These are phyloP conservation scores for Spilogale gracilis DNA, from an alignment of 2,113 vertebrate species.

Conservation along the genomic window DNA sequence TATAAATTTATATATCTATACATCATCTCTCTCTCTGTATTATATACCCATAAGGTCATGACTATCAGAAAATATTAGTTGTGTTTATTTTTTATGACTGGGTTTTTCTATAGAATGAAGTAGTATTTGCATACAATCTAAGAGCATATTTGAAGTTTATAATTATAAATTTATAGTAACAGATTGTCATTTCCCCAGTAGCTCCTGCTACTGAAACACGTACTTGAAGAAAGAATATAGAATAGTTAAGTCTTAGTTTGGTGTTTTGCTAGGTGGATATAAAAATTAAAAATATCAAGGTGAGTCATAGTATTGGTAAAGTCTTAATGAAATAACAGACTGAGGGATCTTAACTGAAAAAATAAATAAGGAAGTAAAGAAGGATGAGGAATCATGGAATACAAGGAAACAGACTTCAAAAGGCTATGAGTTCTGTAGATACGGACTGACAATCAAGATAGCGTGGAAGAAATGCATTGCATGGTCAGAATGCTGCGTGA, in stretches of 20 bases:
- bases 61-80: not conserved
- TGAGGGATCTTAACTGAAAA: not conserved
- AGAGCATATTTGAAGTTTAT: not conserved
- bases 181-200: not conserved
- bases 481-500: not conserved
- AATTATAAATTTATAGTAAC: not conserved
- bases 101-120: not conserved
- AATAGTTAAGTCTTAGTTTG: not conserved
- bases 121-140: not conserved
- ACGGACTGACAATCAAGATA: not conserved
- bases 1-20: not conserved
- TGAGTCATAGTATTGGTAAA: not conserved
- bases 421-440: not conserved
- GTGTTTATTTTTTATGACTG: not conserved
- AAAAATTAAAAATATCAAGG: not conserved
- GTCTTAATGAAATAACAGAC: not conserved
- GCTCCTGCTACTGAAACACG: not conserved
- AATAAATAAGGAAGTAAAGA: not conserved
- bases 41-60: not conserved
- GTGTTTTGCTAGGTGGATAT: not conserved
- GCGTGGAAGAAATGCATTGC: not conserved
- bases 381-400: not conserved
- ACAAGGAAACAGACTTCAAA: not conserved
- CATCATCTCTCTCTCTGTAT: not conserved
- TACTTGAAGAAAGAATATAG: not conserved